phyloP scores from a whole-genome alignment of 2,797 vertebrate genomes.

The Acipenser oxyrinchus region DNA sequence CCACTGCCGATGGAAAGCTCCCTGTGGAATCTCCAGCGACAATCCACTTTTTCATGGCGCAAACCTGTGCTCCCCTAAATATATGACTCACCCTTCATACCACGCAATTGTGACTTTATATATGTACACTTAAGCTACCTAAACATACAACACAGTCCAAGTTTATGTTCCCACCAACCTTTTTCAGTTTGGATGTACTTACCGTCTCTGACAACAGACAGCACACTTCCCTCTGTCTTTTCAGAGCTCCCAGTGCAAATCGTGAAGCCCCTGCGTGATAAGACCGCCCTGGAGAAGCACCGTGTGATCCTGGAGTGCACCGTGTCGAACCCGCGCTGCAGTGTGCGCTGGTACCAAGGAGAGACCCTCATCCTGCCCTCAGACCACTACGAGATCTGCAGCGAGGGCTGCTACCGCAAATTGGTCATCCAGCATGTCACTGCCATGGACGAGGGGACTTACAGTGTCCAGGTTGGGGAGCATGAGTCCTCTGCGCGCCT shows the following conservation, averaged over 20 bases:
- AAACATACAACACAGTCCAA: not conserved
- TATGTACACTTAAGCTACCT: not conserved
- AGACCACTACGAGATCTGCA: slow-evolving; percentile 89
- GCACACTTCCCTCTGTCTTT: not conserved
- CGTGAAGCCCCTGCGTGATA: slow-evolving; percentile 80
- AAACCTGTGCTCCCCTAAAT: no score
- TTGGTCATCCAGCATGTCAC: slow-evolving; percentile 80
- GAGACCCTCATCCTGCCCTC: slow-evolving; percentile 72
- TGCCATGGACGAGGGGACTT: slow-evolving; percentile 75
- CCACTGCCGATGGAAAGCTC: no score
- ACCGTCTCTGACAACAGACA: not conserved
- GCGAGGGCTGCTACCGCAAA: slow-evolving; percentile 82
- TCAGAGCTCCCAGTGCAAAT: slow-evolving; percentile 81
- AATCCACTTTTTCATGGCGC: no score
- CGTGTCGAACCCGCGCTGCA: slow-evolving; percentile 78
- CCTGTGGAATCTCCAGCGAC: no score
- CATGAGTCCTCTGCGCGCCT: slow-evolving; percentile 74
- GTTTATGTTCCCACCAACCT: not conserved
- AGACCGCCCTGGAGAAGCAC: slow-evolving; percentile 70
- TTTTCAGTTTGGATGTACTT: not conserved
- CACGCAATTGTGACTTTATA: no score
- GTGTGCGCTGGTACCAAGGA: slow-evolving; percentile 86
- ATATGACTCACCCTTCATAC: no score
- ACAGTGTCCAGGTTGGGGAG: slow-evolving; percentile 82
- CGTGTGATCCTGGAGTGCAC: slow-evolving; percentile 85